Percentiles rank a stretch among this genome's conserved stretches.
Evolutionary conservation across 2,888 invertebrate species (phyloP).

Genomic region (Scaptomyza tumidula): DNA sequence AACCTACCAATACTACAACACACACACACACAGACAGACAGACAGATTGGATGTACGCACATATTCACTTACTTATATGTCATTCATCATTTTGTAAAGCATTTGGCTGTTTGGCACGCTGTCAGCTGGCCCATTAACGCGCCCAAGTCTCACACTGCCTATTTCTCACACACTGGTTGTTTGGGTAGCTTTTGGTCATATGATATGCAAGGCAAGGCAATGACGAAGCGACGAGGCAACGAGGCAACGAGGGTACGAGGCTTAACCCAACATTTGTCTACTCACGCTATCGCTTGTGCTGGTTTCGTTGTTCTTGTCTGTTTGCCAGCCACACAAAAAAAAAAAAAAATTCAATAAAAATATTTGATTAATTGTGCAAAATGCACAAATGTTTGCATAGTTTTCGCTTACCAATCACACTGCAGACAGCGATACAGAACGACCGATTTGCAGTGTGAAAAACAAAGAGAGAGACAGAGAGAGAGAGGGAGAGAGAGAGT

Average conservation of each 20-base stretch:
- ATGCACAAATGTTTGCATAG: slow-evolving; percentile 71
- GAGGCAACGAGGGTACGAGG: slow-evolving; percentile 18
- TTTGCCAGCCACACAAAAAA: slow-evolving; percentile 40
- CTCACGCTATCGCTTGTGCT: slow-evolving; percentile 3
- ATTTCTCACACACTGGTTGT: background rate
- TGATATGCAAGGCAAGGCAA: slow-evolving; percentile 36
- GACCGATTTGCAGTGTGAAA: background rate
- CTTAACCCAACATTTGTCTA: slow-evolving; percentile 62
- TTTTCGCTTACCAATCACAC: slow-evolving; percentile 57
- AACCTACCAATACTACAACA: slow-evolving; percentile 22
- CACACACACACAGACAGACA: background rate
- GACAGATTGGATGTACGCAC: background rate
- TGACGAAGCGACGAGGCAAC: background rate
- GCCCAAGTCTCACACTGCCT: slow-evolving; percentile 28
- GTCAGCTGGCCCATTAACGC: slow-evolving; percentile 77
- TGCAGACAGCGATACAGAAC: background rate
- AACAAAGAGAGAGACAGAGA: background rate
- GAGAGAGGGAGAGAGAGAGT: background rate
- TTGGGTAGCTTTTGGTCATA: slow-evolving; percentile 28
- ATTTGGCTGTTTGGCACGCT: slow-evolving; percentile 60
- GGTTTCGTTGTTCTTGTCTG: slow-evolving; percentile 42
- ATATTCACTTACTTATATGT: slow-evolving; percentile 29
- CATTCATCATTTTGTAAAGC: slow-evolving; percentile 64
- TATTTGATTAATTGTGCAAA: slow-evolving; percentile 74
- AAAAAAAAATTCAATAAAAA: slow-evolving; percentile 69